Conservation (phyloP, 1,140 invertebrate species). For the Apolygus lucorum region DNA sequence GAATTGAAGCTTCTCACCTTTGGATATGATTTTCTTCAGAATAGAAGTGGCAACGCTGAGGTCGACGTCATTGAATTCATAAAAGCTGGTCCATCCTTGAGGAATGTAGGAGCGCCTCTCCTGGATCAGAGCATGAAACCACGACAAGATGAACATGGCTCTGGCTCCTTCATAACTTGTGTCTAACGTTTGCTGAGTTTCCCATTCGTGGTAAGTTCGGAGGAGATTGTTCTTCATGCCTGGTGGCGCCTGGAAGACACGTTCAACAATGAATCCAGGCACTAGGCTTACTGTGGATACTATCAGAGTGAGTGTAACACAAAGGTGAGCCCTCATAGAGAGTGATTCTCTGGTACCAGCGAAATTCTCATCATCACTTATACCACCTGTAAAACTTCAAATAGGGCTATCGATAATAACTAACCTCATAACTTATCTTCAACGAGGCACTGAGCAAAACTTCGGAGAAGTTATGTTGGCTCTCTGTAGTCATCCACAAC, state of each 20-base stretch:
- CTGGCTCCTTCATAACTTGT: conserved; percentile 38
- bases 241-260: conserved; percentile 48
- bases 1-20: background rate
- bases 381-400: too few relatives aligned
- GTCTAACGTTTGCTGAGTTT: conserved; percentile 41
- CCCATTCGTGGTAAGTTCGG: conserved; percentile 50
- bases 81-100: conserved; percentile 79
- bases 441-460: conserved; percentile 56
- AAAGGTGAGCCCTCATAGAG: background rate
- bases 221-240: conserved; percentile 56
- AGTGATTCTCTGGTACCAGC: too few relatives aligned
- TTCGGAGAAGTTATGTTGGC: conserved; percentile 54
- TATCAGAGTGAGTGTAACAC: background rate
- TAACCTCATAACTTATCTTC: conserved; percentile 73
- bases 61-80: conserved; percentile 83
- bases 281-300: too few relatives aligned
- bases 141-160: conserved; percentile 61
- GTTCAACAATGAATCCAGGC: too few relatives aligned
- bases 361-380: conserved; percentile 39
- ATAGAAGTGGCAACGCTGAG: conserved; percentile 66
- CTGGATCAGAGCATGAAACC: conserved; percentile 79
- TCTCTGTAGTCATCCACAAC: conserved; percentile 67
- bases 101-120: conserved; percentile 80
- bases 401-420: background rate
- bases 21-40: conserved; percentile 45